Conservation (phyloP, 2,888 invertebrate species). For the Drosophila algonquin region DNA sequence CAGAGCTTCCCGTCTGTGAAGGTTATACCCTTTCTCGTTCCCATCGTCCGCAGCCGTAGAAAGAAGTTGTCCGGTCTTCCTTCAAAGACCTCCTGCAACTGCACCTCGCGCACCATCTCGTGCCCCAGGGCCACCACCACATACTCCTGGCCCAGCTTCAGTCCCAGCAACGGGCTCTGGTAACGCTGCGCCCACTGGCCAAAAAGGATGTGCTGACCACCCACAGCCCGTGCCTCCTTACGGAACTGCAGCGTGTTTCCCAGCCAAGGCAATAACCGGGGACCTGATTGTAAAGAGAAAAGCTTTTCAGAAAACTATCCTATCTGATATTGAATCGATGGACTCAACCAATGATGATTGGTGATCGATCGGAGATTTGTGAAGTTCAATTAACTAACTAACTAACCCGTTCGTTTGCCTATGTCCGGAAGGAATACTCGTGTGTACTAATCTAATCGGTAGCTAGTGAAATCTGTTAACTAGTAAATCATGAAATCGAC, state of each 20-base stretch:
- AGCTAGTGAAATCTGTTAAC: slow-evolving; percentile 49
- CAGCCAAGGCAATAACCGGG: slow-evolving; percentile 81
- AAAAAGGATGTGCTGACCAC: slow-evolving; percentile 85
- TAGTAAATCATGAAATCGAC: slow-evolving; percentile 21
- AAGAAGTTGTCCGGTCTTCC: slow-evolving; percentile 89
- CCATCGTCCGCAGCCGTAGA: slow-evolving; percentile 87
- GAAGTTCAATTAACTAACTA: background rate
- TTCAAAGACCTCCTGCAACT: slow-evolving; percentile 86
- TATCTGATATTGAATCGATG: background rate
- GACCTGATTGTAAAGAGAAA: slow-evolving; percentile 72
- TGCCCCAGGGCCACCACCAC: slow-evolving; percentile 86
- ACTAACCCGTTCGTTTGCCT: background rate
- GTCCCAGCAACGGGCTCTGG: slow-evolving; percentile 85
- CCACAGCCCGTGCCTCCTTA: slow-evolving; percentile 78
- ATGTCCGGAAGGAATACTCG: background rate
- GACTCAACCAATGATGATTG: background rate
- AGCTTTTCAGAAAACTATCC: background rate
- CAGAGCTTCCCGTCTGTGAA: slow-evolving; percentile 86
- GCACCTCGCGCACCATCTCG: slow-evolving; percentile 85
- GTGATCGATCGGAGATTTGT: background rate
- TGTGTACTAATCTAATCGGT: slow-evolving; percentile 56
- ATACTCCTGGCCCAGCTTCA: slow-evolving; percentile 85
- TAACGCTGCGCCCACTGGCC: slow-evolving; percentile 84
- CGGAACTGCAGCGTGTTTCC: slow-evolving; percentile 82
- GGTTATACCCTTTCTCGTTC: slow-evolving; percentile 85